Base-by-base conservation (phyloP, 92 coral and sea anemone species). In the Virgularia gustaviana region DNA sequence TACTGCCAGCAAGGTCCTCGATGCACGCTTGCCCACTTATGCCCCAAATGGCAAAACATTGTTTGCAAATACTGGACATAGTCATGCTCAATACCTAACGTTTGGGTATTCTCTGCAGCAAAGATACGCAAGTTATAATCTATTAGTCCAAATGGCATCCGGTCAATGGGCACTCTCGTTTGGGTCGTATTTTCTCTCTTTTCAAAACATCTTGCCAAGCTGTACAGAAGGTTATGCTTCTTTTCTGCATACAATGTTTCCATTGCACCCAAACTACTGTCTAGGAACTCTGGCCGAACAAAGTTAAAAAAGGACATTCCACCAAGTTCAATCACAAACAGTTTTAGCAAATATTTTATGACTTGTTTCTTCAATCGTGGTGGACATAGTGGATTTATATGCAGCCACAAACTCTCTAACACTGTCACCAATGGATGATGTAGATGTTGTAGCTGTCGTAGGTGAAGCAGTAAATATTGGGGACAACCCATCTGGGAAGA, bases 11-110 rank as follows among this genome's bases (percentile, higher is more conserved):
- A 71, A 0, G 87, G 90, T 2, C 90, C 90, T 37, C 80, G 60
- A 51, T 42, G 41, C 8, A 78, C 30, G 4, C 35, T 36, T 18
- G 59, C 29, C 87, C 87, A 87, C 61, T 76, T 83, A 63, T 83
- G 87, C 8, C 85, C 83, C 75, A 87, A 83, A 15, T 86, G 90
- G n/a, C 75, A 78, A 66, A 81, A 82, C 87, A 82, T 82, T 6
- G 90, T 78, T 61, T 78, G 72, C 9, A 42, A 30, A 84, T 87
- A 86, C 36, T 56, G 24, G 0, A 60, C 83, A 79, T 83, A 82
- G 30, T 86, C 85, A 10, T 79, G 83, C 41, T 86, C 90, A 36
- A 78, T 71, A 12, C 81, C 66, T 3, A 86, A 36, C 71, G 38
- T 83, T 38, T 78, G 87, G 1, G 83, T 65, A 10, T n/a, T 29